These are phyloP conservation scores for Euplagia quadripunctaria DNA, from an alignment of 2,888 invertebrate genomes.

Conservation along the genomic window DNA sequence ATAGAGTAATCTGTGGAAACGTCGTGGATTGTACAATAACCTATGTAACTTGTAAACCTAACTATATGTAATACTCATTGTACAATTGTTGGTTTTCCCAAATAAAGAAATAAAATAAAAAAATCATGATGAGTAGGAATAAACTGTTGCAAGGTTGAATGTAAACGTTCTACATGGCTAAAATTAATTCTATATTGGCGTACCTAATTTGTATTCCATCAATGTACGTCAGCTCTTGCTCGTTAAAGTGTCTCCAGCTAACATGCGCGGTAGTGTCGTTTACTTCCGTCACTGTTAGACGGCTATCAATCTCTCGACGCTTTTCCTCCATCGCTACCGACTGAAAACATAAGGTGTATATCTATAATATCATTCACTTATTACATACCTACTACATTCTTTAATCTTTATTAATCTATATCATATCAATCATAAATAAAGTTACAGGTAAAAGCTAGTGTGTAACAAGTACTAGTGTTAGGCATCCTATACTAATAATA, in stretches of 20 bases:
- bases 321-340: slow-evolving; percentile 71
- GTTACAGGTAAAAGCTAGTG: too few relatives aligned
- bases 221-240: slow-evolving; percentile 93
- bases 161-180: background rate
- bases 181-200: slow-evolving; percentile 1
- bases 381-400: too few relatives aligned
- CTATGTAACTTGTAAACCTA: too few relatives aligned
- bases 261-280: slow-evolving; percentile 93
- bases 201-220: slow-evolving; percentile 94
- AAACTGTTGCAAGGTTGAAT: background rate
- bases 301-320: slow-evolving; percentile 89
- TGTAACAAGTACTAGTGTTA: too few relatives aligned
- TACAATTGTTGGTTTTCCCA: too few relatives aligned
- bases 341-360: slow-evolving; percentile 15
- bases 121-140: background rate
- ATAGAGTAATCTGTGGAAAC: too few relatives aligned
- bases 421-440: too few relatives aligned
- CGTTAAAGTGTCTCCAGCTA: slow-evolving; percentile 93
- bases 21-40: too few relatives aligned
- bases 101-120: too few relatives aligned
- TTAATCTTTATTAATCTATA: too few relatives aligned
- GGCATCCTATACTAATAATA: too few relatives aligned
- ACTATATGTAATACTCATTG: too few relatives aligned
- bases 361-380: background rate
- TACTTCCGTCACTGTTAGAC: slow-evolving; percentile 90